Base-by-base conservation (phyloP, 2,888 invertebrate species). In the Tridacna crocea region DNA sequence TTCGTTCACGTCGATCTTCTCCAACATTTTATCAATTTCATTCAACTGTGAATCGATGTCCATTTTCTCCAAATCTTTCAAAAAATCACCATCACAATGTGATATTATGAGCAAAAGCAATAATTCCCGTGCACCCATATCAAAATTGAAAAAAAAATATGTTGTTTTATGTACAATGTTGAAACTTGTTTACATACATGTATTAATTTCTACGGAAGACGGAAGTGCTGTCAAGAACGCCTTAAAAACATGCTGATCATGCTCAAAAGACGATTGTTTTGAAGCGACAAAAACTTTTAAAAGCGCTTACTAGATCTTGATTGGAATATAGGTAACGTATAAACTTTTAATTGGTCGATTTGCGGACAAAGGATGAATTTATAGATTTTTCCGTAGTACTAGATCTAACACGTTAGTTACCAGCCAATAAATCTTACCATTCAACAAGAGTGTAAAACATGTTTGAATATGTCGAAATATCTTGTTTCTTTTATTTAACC, bases 21-120 rank as follows among this genome's bases (percentile, higher is more conserved):
- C 55, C 26, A 85, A 51, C 55, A 82, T 78, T 17, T 80, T 75
- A 48, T 82, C 84, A 26, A 85, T 75, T 48, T 77, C 84, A 15
- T 73, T 70, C 2, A 85, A 72, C 63, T 85, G 75, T n/a, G 82
- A 46, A 70, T 85, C 84, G 19, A 85, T 77, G 58, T 85, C 84
- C 11, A 85, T 58, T 66, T 85, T 82, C 1, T 85, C 80, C 0
- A 85, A 55, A 68, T 85, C 76, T 27, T 66, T 72, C 46, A 85
- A 80, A 55, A 85, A 85, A 15, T 75, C 75, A 15, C 63, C 74
- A 17, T 36, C 6, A 47, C 74, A 63, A 55, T 26, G 22, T 36
- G 36, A 36, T 36, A 36, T 36, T 2, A 36, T 36, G 36, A n/a
- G 19, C 58, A 58, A 10, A 4, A 17, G n/a, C 58, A n/a, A 6